These are phyloP conservation scores for Lophura nycthemera DNA, from an alignment of 2,113 vertebrate genomes.

Conservation along the genomic window DNA sequence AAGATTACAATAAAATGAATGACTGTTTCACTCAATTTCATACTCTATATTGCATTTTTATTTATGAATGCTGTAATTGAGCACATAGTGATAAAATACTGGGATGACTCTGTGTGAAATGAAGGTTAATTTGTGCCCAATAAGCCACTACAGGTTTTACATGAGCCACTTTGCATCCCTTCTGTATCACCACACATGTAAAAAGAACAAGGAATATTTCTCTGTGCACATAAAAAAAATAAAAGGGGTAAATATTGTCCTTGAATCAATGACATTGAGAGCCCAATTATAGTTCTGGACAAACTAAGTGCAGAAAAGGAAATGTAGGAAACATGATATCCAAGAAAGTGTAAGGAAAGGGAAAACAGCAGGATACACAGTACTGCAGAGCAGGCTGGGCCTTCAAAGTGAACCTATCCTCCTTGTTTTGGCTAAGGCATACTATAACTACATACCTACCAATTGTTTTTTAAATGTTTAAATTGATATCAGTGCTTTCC, in stretches of 20 bases:
- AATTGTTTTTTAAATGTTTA: neutral
- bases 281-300: neutral
- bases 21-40: neutral
- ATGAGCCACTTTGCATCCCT: neutral
- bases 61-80: neutral
- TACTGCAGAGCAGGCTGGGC: neutral
- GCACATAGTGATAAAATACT: neutral
- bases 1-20: neutral
- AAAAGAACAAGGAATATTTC: neutral
- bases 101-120: neutral
- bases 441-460: neutral
- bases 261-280: neutral
- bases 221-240: neutral
- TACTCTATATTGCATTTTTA: neutral
- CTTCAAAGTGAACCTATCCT: neutral
- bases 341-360: neutral
- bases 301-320: neutral
- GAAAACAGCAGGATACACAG: neutral
- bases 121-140: neutral
- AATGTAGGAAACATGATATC: neutral
- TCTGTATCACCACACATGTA: neutral
- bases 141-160: accelerated
- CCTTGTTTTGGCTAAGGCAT: neutral
- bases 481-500: neutral
- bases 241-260: neutral